phyloP scores from a whole-genome alignment of 2,113 vertebrate species.

The Egretta garzetta region DNA sequence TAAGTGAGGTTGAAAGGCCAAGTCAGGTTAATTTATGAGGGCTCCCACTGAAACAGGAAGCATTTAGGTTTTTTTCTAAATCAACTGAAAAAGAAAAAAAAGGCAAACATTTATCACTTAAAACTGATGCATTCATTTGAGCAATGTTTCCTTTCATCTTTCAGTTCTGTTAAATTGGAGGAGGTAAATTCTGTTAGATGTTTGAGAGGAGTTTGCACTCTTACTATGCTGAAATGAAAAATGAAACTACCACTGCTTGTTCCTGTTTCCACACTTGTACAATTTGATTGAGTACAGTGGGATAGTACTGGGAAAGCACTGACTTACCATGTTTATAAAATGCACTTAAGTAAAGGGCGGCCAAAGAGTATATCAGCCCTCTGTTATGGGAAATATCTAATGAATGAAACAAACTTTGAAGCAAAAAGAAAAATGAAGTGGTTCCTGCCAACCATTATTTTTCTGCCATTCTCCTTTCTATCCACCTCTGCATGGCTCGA shows the following conservation, averaged over 20 bases:
- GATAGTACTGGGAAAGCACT: background rate
- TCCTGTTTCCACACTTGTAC: background rate
- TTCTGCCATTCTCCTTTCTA: background rate
- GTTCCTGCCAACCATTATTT: background rate
- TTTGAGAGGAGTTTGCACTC: background rate
- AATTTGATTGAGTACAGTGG: background rate
- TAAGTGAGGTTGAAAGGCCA: background rate
- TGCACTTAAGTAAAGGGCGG: background rate
- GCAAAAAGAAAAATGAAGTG: background rate
- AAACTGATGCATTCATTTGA: background rate
- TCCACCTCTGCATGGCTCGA: background rate
- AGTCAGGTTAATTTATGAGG: background rate
- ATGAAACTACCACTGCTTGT: background rate
- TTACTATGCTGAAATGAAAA: background rate
- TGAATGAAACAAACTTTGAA: background rate
- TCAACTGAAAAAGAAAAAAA: background rate
- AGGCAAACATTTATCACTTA: background rate
- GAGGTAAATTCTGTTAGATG: background rate
- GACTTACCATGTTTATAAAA: background rate
- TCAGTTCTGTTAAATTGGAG: background rate
- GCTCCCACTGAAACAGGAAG: background rate
- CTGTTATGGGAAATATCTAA: background rate
- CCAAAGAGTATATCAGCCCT: background rate
- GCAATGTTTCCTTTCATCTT: background rate
- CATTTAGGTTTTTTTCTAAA: background rate